These are phyloP conservation scores for Lasioglossum malachurum DNA, from an alignment of 2,888 invertebrate genomes.

Conservation along the genomic window DNA sequence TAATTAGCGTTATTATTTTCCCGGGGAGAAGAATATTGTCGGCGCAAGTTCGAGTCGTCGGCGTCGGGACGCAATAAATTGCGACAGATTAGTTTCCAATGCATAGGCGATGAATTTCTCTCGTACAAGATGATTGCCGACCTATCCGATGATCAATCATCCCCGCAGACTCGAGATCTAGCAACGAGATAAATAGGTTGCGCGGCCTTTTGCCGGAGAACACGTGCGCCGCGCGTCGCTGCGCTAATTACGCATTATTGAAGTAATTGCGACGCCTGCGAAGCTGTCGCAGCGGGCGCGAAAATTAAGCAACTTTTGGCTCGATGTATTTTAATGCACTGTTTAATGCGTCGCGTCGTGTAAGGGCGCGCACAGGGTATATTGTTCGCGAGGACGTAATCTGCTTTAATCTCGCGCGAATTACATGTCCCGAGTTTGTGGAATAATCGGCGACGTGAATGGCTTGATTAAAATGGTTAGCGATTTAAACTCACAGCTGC, in stretches of 20 bases:
- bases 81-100: constrained; percentile 1
- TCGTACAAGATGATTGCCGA: background rate
- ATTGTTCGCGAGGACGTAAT: background rate
- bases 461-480: constrained; percentile 1
- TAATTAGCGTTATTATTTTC: background rate
- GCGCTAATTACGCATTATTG: constrained; percentile 13
- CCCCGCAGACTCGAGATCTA: constrained; percentile 23
- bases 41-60: background rate
- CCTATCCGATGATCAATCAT: constrained; percentile 24
- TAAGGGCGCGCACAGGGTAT: background rate
- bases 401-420: background rate
- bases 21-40: background rate
- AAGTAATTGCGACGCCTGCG: background rate
- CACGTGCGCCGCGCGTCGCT: background rate
- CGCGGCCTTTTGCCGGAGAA: background rate
- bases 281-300: background rate
- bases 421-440: background rate
- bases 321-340: constrained; percentile 3
- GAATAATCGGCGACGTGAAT: background rate
- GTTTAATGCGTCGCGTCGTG: background rate
- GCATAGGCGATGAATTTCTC: constrained; percentile 17
- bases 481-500: background rate
- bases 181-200: background rate
- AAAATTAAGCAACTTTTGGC: constrained; percentile 15
- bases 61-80: background rate